phyloP scores from a whole-genome alignment of 2,888 invertebrate genomes.

The Merodon equestris region DNA sequence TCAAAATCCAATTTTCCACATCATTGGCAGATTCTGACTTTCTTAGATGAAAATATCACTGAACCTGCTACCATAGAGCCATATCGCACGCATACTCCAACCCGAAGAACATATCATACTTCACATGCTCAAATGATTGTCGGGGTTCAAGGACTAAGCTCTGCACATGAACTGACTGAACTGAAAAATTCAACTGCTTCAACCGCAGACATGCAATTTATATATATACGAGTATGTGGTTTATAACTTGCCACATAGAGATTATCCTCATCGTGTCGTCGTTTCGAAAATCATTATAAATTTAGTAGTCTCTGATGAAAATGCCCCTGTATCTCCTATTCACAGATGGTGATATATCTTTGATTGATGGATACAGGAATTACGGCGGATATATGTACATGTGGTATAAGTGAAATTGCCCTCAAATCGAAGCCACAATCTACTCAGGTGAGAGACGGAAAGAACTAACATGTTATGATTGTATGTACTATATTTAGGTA shows the following conservation, averaged over 20 bases:
- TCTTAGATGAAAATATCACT: constrained; percentile 14
- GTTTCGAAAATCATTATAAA: constrained; percentile 61
- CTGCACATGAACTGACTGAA: constrained; percentile 22
- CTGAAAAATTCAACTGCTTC: constrained; percentile 52
- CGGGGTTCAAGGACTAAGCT: constrained; percentile 61
- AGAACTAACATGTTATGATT: too few species aligned
- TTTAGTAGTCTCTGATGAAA: constrained; percentile 63
- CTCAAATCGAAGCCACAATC: constrained; percentile 41
- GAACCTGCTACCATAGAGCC: constrained; percentile 11
- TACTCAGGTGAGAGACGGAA: constrained; percentile 46
- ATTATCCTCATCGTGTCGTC: constrained; percentile 38
- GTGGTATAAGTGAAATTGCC: constrained; percentile 42
- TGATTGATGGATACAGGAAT: constrained; percentile 60
- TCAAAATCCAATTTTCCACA: constrained; percentile 21
- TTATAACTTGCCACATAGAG: constrained; percentile 57
- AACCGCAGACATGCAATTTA: constrained; percentile 63
- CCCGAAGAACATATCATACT: constrained; percentile 32
- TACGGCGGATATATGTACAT: constrained; percentile 37
- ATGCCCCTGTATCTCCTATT: constrained; percentile 59
- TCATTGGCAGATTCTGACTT: constrained; percentile 11
- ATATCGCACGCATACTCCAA: constrained; percentile 3
- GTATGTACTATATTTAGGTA: too few species aligned
- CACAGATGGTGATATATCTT: constrained; percentile 63
- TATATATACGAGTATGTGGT: constrained; percentile 57
- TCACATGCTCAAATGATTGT: constrained; percentile 50